Evolutionary conservation across 2,888 invertebrate genomes (phyloP).

Genomic region (Stenolophus ochropezus): DNA sequence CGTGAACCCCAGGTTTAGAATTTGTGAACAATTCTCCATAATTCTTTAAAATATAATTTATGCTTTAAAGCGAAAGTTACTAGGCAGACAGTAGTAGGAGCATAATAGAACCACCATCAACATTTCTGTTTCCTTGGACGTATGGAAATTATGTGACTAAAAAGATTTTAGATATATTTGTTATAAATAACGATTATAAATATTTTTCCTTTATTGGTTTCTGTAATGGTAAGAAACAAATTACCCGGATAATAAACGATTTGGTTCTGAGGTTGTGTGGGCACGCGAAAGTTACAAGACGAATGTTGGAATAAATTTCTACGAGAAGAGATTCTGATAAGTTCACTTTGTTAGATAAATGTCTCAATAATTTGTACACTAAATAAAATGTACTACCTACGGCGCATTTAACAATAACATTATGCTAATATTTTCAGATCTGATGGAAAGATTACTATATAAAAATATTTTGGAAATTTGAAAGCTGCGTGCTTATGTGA

Average conservation of each 20-base stretch:
- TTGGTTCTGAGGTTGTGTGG: constrained; percentile 47
- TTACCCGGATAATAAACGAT: constrained; percentile 42
- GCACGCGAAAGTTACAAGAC: constrained; percentile 52
- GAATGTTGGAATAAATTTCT: constrained; percentile 26
- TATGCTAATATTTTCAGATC: constrained; percentile 6
- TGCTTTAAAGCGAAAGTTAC: constrained; percentile 15
- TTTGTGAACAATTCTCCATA: constrained; percentile 17
- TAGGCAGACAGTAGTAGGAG: not conserved
- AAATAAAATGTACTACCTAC: constrained; percentile 6
- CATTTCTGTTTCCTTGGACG: constrained; percentile 19
- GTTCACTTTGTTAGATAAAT: constrained; percentile 8
- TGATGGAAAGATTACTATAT: constrained; percentile 17
- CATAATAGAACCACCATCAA: constrained; percentile 28
- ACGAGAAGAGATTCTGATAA: constrained; percentile 15
- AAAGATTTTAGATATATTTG: constrained; percentile 52
- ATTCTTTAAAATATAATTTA: constrained; percentile 32
- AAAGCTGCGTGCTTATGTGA: too few species aligned
- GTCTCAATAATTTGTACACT: constrained; percentile 31
- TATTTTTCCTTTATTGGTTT: constrained; percentile 30
- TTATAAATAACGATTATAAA: constrained; percentile 45
- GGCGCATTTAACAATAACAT: constrained; percentile 9
- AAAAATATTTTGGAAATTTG: not conserved
- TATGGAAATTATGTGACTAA: constrained; percentile 35
- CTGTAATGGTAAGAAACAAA: constrained; percentile 39
- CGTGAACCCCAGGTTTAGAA: not conserved